A percentile compares a stretch with the other conserved stretches of the same genome.
Evolutionary conservation across 2,888 invertebrate species (phyloP).

Genomic region (Drosophila melanosoma): DNA sequence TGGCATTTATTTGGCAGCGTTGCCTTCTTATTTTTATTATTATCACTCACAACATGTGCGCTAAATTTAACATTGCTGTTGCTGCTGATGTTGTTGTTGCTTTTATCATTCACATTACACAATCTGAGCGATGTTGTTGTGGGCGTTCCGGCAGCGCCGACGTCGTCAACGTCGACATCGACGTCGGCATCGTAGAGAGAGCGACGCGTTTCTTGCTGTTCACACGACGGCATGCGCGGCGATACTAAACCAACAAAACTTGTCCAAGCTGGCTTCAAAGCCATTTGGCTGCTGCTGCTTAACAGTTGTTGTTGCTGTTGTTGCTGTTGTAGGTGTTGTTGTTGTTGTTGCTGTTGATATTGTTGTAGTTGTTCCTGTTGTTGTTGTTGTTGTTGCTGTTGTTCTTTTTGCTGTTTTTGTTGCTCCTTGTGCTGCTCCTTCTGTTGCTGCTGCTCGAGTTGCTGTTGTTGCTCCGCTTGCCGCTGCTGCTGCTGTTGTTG

Average conservation of each 20-base stretch:
- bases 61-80: constrained; percentile 52
- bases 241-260: constrained; percentile 82
- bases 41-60: constrained; percentile 55
- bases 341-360: constrained; percentile 26
- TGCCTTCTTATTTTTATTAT: constrained; percentile 41
- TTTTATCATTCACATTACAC: constrained; percentile 76
- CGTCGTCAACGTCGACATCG: constrained; percentile 38
- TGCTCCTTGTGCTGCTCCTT: constrained; percentile 49
- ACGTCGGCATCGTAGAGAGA: constrained; percentile 34
- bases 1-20: constrained; percentile 71
- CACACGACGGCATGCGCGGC: constrained; percentile 80
- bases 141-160: constrained; percentile 66
- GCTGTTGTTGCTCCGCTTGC: constrained; percentile 33
- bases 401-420: constrained; percentile 48
- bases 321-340: constrained; percentile 39
- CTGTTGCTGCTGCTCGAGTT: constrained; percentile 49
- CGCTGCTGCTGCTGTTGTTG: constrained; percentile 45
- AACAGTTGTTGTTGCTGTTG: constrained; percentile 49
- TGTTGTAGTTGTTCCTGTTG: constrained; percentile 32
- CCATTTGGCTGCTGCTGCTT: constrained; percentile 60
- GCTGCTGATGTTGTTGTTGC: constrained; percentile 50
- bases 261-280: constrained; percentile 71
- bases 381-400: constrained; percentile 56
- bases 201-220: constrained; percentile 68
- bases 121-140: constrained; percentile 65